A percentile compares a stretch with the other conserved stretches of the same genome.
phyloP scores from a whole-genome alignment of 1,140 invertebrate species.

The Dolichoris vasculosae region DNA sequence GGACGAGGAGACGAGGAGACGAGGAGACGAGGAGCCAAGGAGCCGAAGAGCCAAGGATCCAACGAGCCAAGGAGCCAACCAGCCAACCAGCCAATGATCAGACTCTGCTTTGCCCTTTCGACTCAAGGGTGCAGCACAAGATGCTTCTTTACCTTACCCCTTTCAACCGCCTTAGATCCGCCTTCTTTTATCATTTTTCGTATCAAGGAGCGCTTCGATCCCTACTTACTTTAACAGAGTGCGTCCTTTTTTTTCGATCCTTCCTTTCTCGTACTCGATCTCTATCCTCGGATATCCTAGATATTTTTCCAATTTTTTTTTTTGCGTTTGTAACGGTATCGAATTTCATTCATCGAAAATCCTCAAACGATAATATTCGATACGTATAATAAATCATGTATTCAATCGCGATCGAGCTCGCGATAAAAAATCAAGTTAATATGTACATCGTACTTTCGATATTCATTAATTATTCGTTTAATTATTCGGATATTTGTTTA shows the following conservation, averaged over 20 bases:
- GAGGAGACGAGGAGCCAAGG: no score
- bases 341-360: no score
- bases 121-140: constrained; percentile 47
- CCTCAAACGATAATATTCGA: no score
- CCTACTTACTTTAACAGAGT: not conserved
- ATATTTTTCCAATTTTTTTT: no score
- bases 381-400: not conserved
- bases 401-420: not conserved
- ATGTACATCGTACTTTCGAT: not conserved
- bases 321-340: no score
- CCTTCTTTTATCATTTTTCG: not conserved
- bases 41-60: not conserved
- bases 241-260: not conserved
- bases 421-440: not conserved
- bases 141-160: not conserved
- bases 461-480: not conserved
- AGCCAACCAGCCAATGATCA: not conserved
- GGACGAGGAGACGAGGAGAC: not conserved
- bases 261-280: not conserved
- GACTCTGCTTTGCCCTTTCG: constrained; percentile 16
- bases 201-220: not conserved
- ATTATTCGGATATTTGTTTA: not conserved
- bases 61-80: no score
- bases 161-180: not conserved
- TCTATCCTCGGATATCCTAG: no score